Evolutionary conservation across 1,140 invertebrate genomes (phyloP), one percentile per base, ranked within the genome.

Genomic region (Lamellibrachia luymesi): DNA sequence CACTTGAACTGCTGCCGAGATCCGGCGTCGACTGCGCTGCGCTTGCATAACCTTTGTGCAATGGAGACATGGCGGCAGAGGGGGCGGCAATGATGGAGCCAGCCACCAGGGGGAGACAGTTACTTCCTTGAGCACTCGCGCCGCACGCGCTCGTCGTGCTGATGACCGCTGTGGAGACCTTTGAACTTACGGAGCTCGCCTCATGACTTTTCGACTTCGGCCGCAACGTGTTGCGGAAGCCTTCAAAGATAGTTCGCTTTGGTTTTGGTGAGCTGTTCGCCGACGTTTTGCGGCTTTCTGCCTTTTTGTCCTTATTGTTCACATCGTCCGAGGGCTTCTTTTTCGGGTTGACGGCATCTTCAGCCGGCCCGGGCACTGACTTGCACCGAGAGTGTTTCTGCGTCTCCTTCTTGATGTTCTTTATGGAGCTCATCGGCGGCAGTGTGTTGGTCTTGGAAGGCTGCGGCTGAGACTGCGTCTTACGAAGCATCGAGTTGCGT

Each of bases 211-310:
- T 80, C 4, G 64, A 80, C 64, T 80, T 90, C 90, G 96, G 95
- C 92, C 97, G 96, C 64, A 97, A 95, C 5, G 97, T 97, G 95
- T 97, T 97, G 92, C 96, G 96, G 95, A 97, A 97, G 94, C 97
- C 97, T 94, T 97, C 97, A 94, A 97, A 96, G 94, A 97, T 97
- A 94, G 96, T 94, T 92, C 93, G 95, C 93, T 95, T 95, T 51
- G 95, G 95, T 94, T 96, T 96, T 91, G 95, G 95, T 50, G 95
- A 95, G 51, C 93, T 93, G 93, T 94, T 94, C 92, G 92, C 64
- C 93, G 94, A 92, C 91, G 90, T 90, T 92, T 64, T 92, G 93
- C n/a, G 64, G 51, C 27, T 90, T 27, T n/a, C 27, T 25, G 93
- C 49, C 22, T 91, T 91, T 90, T 89, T 56, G 51, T 93, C 94